Conservation (phyloP, 2,888 invertebrate genomes). For the Branchellion lobata region DNA sequence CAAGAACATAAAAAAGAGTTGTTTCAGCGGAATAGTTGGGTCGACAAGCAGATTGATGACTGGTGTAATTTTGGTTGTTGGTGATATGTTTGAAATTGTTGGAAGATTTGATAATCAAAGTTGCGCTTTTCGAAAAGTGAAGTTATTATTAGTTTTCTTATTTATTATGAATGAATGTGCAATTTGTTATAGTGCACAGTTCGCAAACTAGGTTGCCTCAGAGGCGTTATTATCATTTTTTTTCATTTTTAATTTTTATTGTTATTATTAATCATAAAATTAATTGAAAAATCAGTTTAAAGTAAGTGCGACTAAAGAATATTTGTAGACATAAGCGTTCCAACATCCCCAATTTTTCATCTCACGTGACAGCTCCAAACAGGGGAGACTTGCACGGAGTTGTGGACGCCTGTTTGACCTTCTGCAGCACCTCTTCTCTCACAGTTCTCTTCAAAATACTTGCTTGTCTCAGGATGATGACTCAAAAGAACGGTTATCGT, state of each 20-base stretch:
- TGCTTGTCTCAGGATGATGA: slow-evolving; percentile 14
- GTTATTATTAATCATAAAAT: not conserved
- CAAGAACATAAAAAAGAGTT: no score
- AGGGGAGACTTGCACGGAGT: not conserved
- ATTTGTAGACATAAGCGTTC: not conserved
- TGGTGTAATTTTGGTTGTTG: no score
- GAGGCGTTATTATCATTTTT: not conserved
- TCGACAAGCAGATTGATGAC: no score
- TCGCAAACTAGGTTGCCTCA: no score
- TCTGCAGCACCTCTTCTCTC: slow-evolving; percentile 4
- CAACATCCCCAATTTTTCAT: not conserved
- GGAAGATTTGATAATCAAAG: no score
- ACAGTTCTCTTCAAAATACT: slow-evolving; percentile 38
- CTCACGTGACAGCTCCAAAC: not conserved
- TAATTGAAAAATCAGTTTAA: not conserved
- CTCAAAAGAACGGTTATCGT: slow-evolving; percentile 9
- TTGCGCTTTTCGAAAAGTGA: no score
- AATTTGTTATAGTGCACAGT: no score
- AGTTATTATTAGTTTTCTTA: no score
- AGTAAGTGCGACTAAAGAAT: not conserved
- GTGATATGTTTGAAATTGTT: no score
- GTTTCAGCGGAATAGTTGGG: no score
- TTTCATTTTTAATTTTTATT: not conserved
- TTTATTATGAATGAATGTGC: no score
- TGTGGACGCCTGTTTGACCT: slow-evolving; percentile 25